These are phyloP conservation scores for Drosophila asahinai DNA, from an alignment of 1,140 invertebrate species.

Conservation along the genomic window DNA sequence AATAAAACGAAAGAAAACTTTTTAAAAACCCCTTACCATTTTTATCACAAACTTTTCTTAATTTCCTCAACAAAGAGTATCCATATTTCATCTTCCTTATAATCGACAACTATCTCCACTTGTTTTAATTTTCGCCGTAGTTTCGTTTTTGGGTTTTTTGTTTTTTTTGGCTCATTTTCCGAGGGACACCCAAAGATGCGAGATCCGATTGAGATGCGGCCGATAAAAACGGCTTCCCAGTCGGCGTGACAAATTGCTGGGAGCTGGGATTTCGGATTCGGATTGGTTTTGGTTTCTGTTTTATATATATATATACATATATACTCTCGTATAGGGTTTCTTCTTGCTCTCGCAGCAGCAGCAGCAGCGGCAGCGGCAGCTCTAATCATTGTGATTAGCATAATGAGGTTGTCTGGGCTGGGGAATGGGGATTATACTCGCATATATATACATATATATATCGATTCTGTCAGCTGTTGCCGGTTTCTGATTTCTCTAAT, in stretches of 20 bases:
- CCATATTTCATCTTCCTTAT: not conserved
- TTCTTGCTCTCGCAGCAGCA: not conserved
- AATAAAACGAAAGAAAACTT: too few relatives aligned
- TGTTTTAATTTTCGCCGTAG: slow-evolving; percentile 45
- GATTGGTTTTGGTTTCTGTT: slow-evolving; percentile 28
- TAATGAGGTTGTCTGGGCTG: slow-evolving; percentile 62
- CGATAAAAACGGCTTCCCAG: slow-evolving; percentile 53
- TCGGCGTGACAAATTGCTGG: slow-evolving; percentile 73
- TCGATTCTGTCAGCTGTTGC: slow-evolving; percentile 56
- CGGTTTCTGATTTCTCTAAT: slow-evolving; percentile 59
- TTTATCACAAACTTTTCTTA: too few relatives aligned
- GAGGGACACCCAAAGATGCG: slow-evolving; percentile 50
- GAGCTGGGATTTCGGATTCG: slow-evolving; percentile 9
- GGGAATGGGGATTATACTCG: not conserved
- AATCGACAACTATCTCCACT: slow-evolving; percentile 8
- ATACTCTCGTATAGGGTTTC: slow-evolving; percentile 2
- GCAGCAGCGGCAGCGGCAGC: slow-evolving; percentile 5
- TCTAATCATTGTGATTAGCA: slow-evolving; percentile 81
- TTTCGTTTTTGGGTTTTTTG: slow-evolving; percentile 44
- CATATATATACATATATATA: slow-evolving; percentile 5
- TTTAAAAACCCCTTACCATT: too few relatives aligned
- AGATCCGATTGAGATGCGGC: slow-evolving; percentile 30
- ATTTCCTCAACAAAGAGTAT: slow-evolving; percentile 4
- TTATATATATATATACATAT: not conserved
- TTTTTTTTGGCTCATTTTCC: slow-evolving; percentile 22